Conservation (phyloP, 2,113 vertebrate species). For the Xenopus laevis region DNA sequence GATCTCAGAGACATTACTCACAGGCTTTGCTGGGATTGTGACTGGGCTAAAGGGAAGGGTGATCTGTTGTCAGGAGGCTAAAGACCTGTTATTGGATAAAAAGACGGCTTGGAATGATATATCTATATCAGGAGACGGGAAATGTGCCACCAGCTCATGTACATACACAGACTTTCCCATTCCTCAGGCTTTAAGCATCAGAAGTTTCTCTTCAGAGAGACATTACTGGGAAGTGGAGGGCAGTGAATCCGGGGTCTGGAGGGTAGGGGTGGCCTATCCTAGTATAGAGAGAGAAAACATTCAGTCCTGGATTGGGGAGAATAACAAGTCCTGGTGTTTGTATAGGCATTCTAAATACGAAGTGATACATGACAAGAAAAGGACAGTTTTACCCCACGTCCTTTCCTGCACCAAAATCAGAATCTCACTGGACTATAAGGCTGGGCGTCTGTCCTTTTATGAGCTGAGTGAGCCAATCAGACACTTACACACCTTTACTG, state of each 20-base stretch:
- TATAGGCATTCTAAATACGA: background rate
- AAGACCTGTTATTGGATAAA: background rate
- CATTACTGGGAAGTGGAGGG: conserved; percentile 11
- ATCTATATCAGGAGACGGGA: background rate
- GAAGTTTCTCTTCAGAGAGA: background rate
- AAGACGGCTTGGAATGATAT: background rate
- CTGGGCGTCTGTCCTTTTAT: background rate
- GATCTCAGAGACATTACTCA: background rate
- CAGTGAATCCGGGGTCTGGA: background rate
- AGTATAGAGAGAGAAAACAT: background rate
- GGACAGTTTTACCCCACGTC: background rate
- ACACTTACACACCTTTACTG: background rate
- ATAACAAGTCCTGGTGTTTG: background rate
- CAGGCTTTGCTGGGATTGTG: background rate
- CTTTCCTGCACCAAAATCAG: background rate
- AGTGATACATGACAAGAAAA: background rate
- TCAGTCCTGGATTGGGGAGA: background rate
- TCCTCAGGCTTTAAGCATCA: background rate
- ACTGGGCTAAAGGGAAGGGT: background rate
- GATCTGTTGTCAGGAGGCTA: background rate
- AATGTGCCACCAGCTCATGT: background rate
- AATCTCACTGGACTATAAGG: background rate
- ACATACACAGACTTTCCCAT: background rate
- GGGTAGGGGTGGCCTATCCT: background rate
- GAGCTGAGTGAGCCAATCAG: background rate